Conservation (phyloP, 2,797 vertebrate genomes). For the Chiroxiphia lanceolata region DNA sequence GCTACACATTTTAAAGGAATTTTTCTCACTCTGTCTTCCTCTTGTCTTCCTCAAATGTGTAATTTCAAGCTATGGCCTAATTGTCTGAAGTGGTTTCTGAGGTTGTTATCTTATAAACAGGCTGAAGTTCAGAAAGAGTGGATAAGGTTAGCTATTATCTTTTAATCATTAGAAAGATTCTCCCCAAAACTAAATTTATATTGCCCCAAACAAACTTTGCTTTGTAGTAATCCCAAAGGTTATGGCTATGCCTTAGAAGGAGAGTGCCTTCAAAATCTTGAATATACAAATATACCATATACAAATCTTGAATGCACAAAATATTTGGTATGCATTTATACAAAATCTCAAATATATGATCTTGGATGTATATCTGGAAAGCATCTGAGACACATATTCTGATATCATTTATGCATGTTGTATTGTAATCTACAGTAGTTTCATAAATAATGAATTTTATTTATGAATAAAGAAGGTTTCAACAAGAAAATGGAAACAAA, state of each 20-base stretch:
- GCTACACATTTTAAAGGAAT: background rate
- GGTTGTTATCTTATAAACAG: background rate
- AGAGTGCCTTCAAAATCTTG: background rate
- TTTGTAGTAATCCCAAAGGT: background rate
- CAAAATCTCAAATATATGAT: background rate
- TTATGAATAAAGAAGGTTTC: background rate
- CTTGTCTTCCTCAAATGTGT: background rate
- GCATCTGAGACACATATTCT: background rate
- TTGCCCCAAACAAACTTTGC: background rate
- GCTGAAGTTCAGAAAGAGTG: background rate
- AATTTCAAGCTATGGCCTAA: background rate
- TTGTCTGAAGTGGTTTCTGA: background rate
- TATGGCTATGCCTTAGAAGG: background rate
- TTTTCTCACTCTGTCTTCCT: background rate
- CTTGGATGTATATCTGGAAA: background rate
- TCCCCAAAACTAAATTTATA: background rate
- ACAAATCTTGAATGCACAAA: background rate
- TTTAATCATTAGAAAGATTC: background rate
- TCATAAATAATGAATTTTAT: background rate
- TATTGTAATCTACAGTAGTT: background rate
- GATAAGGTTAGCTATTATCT: background rate
- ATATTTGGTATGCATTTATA: background rate
- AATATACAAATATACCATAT: background rate
- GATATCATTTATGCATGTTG: background rate
- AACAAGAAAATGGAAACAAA: background rate